Base-by-base conservation (phyloP, 23 tunicate genomes). In the Aplidium turbinatum region DNA sequence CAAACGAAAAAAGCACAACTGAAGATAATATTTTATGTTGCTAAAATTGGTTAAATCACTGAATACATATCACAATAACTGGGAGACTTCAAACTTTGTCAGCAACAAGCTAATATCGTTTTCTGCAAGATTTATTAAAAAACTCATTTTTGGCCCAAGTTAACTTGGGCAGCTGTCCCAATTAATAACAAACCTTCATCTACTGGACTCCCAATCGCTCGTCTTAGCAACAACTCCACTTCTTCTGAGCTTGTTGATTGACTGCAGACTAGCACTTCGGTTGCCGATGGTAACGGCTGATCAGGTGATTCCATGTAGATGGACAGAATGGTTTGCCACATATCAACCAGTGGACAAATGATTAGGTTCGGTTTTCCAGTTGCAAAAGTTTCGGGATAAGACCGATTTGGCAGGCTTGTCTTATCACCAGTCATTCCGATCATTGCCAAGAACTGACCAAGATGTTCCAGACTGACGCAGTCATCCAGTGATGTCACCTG, bases 261-360 rank as follows among this genome's bases (percentile, higher is more conserved):
- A n/a, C 35, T 27, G 56, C 88, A 82, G 11, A 82, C 38, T 23
- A 82, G 80, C 7, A 82, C 88, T 42, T 82, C 88, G 1, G 75
- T 33, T 25, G 68, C 54, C 5, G 81, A 35, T 34, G 88, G 88
- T 4, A 82, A 56, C 1, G 81, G 65, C 47, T 47, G 57, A 21
- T 58, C 27, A 23, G 63, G 32, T 22, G 40, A 9, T 11, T 63
- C 35, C 66, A 64, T 75, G 67, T 82, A 82, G 28, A 82, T 40
- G 18, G 81, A 63, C 53, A 82, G 29, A 13, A 63, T 25, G 2
- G 18, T 51, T 22, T 30, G 31, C 76, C 75, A 62, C 42, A 81
- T 47, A 20, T 72, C 79, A 47, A n/a, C 5, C 19, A 29, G 40
- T 38, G 38, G 60, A 42, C 78, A 71, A 2, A 71, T 38, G 47